These are phyloP conservation scores for Tenualosa ilisha DNA, from an alignment of 2,797 vertebrate species.

Conservation along the genomic window DNA sequence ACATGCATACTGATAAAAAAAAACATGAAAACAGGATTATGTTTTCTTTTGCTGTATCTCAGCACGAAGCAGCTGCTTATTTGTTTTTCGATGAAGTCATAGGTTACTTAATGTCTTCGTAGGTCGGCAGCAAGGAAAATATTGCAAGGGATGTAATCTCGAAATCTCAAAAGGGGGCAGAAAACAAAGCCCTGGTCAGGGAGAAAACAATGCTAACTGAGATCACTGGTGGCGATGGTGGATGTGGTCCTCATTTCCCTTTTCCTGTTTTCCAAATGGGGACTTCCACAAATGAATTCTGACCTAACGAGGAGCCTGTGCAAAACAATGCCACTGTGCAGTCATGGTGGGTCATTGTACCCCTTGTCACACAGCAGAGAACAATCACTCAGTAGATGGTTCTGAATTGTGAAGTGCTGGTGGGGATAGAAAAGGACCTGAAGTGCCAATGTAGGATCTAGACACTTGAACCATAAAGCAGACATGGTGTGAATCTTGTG, in stretches of 20 bases:
- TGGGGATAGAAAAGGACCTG: neutral
- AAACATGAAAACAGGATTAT: conserved; percentile 6
- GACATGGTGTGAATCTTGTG: neutral
- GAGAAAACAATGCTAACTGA: conserved; percentile 46
- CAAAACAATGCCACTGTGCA: conserved; percentile 17
- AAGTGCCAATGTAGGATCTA: neutral
- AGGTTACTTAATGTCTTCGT: neutral
- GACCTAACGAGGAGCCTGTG: conserved; percentile 24
- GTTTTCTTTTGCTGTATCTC: conserved; percentile 12
- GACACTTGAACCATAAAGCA: neutral
- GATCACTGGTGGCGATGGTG: conserved; percentile 34
- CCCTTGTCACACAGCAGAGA: conserved; percentile 9
- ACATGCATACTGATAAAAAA: neutral
- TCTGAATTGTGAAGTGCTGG: neutral
- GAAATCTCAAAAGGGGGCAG: conserved; percentile 28
- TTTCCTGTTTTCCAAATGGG: conserved; percentile 50
- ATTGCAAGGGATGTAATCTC: conserved; percentile 6
- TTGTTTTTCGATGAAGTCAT: conserved; percentile 18
- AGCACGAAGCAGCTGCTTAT: neutral
- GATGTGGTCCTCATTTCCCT: conserved; percentile 39
- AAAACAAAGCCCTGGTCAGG: conserved; percentile 16
- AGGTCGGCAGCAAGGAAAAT: neutral
- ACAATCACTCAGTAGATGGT: neutral
- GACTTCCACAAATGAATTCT: conserved; percentile 42
- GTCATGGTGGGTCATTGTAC: conserved; percentile 15